phyloP scores from a whole-genome alignment of 2,888 invertebrate genomes.

The Cylindroiulus punctatus region DNA sequence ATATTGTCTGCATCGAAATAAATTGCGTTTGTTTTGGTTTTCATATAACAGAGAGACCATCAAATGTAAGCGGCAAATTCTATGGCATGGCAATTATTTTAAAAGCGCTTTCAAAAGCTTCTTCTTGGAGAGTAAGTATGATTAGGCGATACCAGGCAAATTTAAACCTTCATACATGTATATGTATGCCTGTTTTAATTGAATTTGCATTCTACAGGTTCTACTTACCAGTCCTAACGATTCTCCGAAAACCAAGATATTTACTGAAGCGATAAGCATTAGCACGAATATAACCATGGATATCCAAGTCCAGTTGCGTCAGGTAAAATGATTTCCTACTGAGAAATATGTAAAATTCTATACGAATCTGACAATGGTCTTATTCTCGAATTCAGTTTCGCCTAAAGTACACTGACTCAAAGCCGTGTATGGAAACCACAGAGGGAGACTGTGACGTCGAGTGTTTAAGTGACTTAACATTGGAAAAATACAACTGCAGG shows the following conservation, averaged over 20 bases:
- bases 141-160: too few species aligned
- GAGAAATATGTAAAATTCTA: too few species aligned
- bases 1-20: too few species aligned
- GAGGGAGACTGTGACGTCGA: not conserved
- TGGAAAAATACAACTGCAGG: slow-evolving; percentile 8
- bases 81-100: slow-evolving; percentile 40
- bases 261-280: not conserved
- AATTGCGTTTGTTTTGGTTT: not conserved
- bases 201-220: not conserved
- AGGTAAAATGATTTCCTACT: not conserved
- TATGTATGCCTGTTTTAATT: not conserved
- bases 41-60: not conserved
- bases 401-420: not conserved
- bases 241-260: slow-evolving; percentile 26
- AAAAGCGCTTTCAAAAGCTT: not conserved
- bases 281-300: not conserved
- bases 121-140: not conserved
- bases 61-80: not conserved
- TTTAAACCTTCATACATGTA: not conserved
- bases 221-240: not conserved
- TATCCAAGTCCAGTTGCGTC: slow-evolving; percentile 6
- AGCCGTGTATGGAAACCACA: not conserved
- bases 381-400: not conserved
- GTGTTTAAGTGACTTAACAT: not conserved
- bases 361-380: not conserved